phyloP scores from a whole-genome alignment of 2,113 vertebrate genomes.

The Macrotus californicus region DNA sequence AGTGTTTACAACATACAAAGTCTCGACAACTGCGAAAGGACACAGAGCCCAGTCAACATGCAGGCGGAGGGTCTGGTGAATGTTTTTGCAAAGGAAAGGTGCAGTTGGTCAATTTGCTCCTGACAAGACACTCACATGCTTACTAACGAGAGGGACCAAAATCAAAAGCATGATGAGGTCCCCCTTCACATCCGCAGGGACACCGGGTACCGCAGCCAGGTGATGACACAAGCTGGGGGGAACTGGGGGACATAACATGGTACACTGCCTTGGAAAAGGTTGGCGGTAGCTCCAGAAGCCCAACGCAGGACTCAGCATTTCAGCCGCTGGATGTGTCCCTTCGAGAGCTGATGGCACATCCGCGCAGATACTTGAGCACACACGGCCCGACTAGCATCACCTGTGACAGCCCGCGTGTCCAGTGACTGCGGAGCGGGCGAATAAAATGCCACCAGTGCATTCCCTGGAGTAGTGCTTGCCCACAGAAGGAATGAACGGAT shows the following conservation, averaged over 20 bases:
- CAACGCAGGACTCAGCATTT: background rate
- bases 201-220: too few species aligned
- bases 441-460: too few species aligned
- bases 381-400: too few species aligned
- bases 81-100: background rate
- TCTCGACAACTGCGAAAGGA: background rate
- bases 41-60: background rate
- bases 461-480: background rate
- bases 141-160: background rate
- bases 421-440: fast-evolving
- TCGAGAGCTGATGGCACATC: background rate
- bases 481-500: background rate
- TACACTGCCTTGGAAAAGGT: too few species aligned
- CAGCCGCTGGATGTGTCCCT: background rate
- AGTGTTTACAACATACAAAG: too few species aligned
- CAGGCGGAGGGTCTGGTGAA: background rate
- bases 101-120: background rate
- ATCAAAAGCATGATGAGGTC: background rate
- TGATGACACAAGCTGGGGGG: background rate
- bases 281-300: background rate
- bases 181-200: too few species aligned
- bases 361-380: fast-evolving
- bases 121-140: background rate
- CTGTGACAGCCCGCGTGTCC: background rate
- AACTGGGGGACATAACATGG: background rate